A percentile compares a stretch with the other conserved stretches of the same genome.
Evolutionary conservation across 2,797 vertebrate species (phyloP).

Genomic region (Hippocampus kuda): DNA sequence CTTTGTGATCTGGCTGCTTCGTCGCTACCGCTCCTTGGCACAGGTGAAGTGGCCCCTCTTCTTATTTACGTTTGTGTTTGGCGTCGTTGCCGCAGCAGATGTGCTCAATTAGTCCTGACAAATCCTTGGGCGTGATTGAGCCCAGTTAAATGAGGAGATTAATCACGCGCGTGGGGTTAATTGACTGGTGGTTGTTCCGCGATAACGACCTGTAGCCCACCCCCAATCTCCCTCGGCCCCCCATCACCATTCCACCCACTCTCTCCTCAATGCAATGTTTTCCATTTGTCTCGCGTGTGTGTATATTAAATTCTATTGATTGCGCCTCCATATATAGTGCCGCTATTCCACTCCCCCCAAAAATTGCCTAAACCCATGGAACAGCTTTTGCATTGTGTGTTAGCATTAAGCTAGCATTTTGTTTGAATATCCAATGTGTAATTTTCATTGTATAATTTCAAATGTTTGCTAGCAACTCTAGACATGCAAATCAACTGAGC

Average conservation of each 20-base stretch:
- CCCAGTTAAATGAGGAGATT: slow-evolving; percentile 53
- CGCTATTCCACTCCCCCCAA: too few species aligned
- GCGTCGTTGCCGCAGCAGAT: slow-evolving; percentile 40
- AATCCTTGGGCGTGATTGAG: slow-evolving; percentile 48
- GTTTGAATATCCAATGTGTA: too few species aligned
- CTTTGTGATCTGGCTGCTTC: slow-evolving; percentile 77
- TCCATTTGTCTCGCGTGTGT: background rate
- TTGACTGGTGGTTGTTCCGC: slow-evolving; percentile 42
- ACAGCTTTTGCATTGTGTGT: too few species aligned
- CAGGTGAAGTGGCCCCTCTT: slow-evolving; percentile 60
- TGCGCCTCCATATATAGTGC: background rate
- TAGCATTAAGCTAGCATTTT: too few species aligned
- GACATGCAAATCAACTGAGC: too few species aligned
- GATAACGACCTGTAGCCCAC: slow-evolving; percentile 31
- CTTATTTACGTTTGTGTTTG: background rate
- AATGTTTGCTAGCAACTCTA: too few species aligned
- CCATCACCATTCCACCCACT: background rate
- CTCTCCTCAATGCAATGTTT: slow-evolving; percentile 11
- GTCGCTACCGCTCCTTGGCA: slow-evolving; percentile 76
- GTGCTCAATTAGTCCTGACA: slow-evolving; percentile 50
- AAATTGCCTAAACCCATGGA: too few species aligned
- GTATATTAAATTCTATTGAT: background rate
- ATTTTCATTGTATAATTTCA: too few species aligned
- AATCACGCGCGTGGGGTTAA: slow-evolving; percentile 48
- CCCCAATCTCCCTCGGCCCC: slow-evolving; percentile 2